Percentiles rank a stretch among this genome's conserved stretches.
These are phyloP conservation scores for Brachirus orientalis DNA, from an alignment of 2,113 vertebrate species.

Conservation along the genomic window DNA sequence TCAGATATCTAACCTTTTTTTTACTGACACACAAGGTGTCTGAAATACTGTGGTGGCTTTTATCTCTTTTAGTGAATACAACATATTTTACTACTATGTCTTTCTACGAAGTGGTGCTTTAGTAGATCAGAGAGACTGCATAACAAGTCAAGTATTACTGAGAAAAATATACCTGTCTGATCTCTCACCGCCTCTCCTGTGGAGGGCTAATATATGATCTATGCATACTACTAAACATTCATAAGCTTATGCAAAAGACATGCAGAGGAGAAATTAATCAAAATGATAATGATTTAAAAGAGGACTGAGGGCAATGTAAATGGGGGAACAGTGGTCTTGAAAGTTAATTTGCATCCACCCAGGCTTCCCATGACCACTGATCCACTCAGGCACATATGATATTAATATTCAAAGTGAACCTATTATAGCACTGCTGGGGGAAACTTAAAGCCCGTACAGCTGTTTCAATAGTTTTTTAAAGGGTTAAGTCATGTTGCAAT, in stretches of 20 bases:
- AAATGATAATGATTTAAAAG: slow-evolving; percentile 21
- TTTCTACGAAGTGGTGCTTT: not conserved
- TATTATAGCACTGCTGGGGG: slow-evolving; percentile 34
- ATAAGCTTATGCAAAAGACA: slow-evolving; percentile 1
- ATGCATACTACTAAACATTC: slow-evolving; percentile 13
- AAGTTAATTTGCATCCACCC: slow-evolving; percentile 29
- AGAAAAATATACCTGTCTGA: slow-evolving; percentile 28
- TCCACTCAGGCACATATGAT: slow-evolving; percentile 23
- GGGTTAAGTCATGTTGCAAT: slow-evolving; percentile 27
- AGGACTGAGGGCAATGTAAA: slow-evolving; percentile 18
- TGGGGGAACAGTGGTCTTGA: slow-evolving; percentile 25
- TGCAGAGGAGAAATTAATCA: slow-evolving; percentile 24
- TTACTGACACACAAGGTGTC: slow-evolving; percentile 1
- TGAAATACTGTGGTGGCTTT: slow-evolving; percentile 9
- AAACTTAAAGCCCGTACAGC: slow-evolving; percentile 4
- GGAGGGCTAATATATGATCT: slow-evolving; percentile 33
- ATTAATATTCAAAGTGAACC: slow-evolving; percentile 41
- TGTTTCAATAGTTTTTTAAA: slow-evolving; percentile 44
- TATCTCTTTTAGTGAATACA: slow-evolving; percentile 19
- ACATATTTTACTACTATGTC: not conserved
- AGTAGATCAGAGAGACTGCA: slow-evolving; percentile 22
- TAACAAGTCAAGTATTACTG: slow-evolving; percentile 17
- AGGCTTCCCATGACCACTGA: slow-evolving; percentile 34
- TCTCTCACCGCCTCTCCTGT: slow-evolving; percentile 19
- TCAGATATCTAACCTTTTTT: slow-evolving; percentile 1